Evolutionary conservation across 2,113 vertebrate species (phyloP), one percentile per base, ranked within the genome.

Genomic region (Ellobius talpinus): DNA sequence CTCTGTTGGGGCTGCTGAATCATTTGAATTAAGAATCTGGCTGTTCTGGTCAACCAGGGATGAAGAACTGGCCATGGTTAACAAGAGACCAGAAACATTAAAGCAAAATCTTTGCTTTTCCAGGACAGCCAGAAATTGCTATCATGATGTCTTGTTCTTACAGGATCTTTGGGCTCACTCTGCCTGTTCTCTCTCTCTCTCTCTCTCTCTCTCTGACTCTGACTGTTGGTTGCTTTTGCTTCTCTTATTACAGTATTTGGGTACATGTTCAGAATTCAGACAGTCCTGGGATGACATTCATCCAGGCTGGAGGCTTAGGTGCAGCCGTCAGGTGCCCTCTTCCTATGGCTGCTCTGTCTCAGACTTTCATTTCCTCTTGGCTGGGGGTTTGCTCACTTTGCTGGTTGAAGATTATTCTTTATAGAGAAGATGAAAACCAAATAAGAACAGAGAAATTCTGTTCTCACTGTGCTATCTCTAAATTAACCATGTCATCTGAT

Each of bases 331-430:
- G 95, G 96, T 95, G 61, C 66, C 89, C 42, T 70, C 70, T 58
- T 93, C 23, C 58, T 94, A 72, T 91, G 89, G 88, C 78, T 66
- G 93, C 23, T 19, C 66, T 89, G 68, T 96, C 96, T 97, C 95
- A 87, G 92, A 94, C 88, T 97, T 96, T 97, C 93, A 98, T 97
- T 97, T 98, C 97, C 97, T 97, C 86, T 92, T 87, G 36, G 96
- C 86, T 50, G 14, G 89, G 47, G 77, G 73, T 93, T 82, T 86
- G 61, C 55, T 96, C 66, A 93, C 39, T 47, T 95, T 91, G 81
- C 88, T 89, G 95, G 65, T 81, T 92, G 11, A 66, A 92, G 95
- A 95, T 97, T 39, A 45, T 94, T 94, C 66, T 89, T 84, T 94
- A 97, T 96, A 97, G 47, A 95, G 70, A 90, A 94, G 70, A 81